These are phyloP conservation scores for Neolamprologus cancellatus DNA, from an alignment of 2,113 vertebrate species.

Conservation along the genomic window DNA sequence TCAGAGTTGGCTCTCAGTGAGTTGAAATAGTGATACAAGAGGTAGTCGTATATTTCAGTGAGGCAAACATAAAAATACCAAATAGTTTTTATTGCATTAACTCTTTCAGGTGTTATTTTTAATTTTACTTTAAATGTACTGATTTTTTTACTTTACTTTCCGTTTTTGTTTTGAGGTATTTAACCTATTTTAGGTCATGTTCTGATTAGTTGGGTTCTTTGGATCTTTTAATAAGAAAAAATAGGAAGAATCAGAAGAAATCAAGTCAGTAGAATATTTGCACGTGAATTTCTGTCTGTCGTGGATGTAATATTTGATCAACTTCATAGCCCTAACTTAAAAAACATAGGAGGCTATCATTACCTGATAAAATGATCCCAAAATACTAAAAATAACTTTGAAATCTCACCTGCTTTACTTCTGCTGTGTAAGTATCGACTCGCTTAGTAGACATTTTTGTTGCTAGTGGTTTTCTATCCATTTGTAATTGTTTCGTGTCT, in stretches of 20 bases:
- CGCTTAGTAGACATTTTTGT: background rate
- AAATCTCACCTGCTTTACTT: background rate
- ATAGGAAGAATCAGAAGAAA: background rate
- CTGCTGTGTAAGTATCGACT: accelerated
- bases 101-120: background rate
- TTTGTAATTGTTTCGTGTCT: background rate
- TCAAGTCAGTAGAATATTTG: background rate
- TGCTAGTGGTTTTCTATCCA: background rate
- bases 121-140: background rate
- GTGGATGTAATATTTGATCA: background rate
- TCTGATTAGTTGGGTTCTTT: background rate
- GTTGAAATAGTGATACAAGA: background rate
- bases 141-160: background rate
- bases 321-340: background rate
- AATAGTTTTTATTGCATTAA: background rate
- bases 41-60: background rate
- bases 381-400: background rate
- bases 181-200: background rate
- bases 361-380: background rate
- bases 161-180: accelerated
- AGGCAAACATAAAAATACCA: background rate
- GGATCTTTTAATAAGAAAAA: background rate
- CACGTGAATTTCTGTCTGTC: background rate
- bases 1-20: background rate
- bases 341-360: background rate